Evolutionary conservation across 2,888 invertebrate species (phyloP), one percentile per base, ranked within the genome.

Genomic region (Meganola albula): DNA sequence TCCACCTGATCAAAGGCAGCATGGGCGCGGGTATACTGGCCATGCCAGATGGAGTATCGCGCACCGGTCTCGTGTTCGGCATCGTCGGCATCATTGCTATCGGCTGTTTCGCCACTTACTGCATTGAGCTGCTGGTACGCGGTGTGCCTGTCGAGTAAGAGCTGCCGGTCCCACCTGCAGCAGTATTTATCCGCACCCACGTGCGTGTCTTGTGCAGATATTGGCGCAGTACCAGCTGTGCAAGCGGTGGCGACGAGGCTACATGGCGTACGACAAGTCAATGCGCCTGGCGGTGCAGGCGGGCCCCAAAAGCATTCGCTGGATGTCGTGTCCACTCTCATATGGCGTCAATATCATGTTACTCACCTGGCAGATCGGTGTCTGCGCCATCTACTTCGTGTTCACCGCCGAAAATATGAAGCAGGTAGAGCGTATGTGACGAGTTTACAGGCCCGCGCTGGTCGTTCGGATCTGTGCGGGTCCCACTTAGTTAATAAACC

Each of bases 11-110:
- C 31, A 98, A 98, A 73, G 97, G 96, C 16, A 95, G 96, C 64
- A 88, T 98, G 45, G 98, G 98, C 2, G 97, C 97, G 0, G 98
- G 98, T 2, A 93, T 98, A 42, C 83, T 98, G 34, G 97, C 98
- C 10, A 94, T 98, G 91, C 95, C 96, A 0, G 87, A 84, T 34
- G 88, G 88, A 1, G 74, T 87, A 6, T 22, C 37, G 1, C 64
- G 73, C 10, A 26, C 73, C 21, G 94, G 94, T 1, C 62, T 93
- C 1, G 63, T 90, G 42, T 82, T 88, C 10, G 91, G 93, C 20
- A 63, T 88, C 12, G 48, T 89, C 14, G 90, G 90, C 0, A 79
- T 93, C 2, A 52, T 89, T 7, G 24, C 90, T 12, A 88, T 94
- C 35, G 93, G 91, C 12, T 37, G 79, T 20, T 82, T 93, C 22